A percentile compares a stretch with the other conserved stretches of the same genome.
Conservation (phyloP, 2,888 invertebrate genomes). For the Cylloceria caligata region DNA sequence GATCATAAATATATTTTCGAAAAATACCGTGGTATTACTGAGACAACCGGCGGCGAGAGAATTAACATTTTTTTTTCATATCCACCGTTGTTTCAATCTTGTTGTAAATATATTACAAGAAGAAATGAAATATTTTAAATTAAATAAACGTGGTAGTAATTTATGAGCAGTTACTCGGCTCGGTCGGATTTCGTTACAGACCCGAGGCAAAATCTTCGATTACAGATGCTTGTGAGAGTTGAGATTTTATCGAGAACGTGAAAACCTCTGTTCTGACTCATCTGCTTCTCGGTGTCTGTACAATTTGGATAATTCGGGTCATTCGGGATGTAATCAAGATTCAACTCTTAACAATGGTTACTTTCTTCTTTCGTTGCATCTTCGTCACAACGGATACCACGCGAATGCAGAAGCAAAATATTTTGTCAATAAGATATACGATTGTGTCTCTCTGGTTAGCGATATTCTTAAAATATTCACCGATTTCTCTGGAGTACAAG, state of each 20-base stretch:
- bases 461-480: slow-evolving; percentile 59
- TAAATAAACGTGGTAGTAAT: background rate
- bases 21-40: background rate
- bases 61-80: background rate
- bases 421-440: slow-evolving; percentile 40
- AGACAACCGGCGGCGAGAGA: background rate
- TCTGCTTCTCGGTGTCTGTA: slow-evolving; percentile 3
- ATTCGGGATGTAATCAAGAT: slow-evolving; percentile 29
- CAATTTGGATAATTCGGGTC: slow-evolving; percentile 21
- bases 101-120: too few relatives aligned
- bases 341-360: slow-evolving; percentile 15
- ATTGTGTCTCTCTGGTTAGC: slow-evolving; percentile 40
- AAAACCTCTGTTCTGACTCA: slow-evolving; percentile 20
- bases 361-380: background rate
- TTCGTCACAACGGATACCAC: slow-evolving; percentile 19
- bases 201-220: background rate
- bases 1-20: background rate
- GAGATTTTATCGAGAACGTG: slow-evolving; percentile 20
- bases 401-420: slow-evolving; percentile 26
- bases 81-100: too few relatives aligned
- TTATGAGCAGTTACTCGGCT: background rate
- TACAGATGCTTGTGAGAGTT: slow-evolving; percentile 3
- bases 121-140: background rate
- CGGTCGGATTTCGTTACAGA: background rate
- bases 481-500: slow-evolving; percentile 39